Percentiles rank a stretch among this genome's conserved stretches.
phyloP scores from a whole-genome alignment of 2,888 invertebrate species.

The Lacanobia oleracea region DNA sequence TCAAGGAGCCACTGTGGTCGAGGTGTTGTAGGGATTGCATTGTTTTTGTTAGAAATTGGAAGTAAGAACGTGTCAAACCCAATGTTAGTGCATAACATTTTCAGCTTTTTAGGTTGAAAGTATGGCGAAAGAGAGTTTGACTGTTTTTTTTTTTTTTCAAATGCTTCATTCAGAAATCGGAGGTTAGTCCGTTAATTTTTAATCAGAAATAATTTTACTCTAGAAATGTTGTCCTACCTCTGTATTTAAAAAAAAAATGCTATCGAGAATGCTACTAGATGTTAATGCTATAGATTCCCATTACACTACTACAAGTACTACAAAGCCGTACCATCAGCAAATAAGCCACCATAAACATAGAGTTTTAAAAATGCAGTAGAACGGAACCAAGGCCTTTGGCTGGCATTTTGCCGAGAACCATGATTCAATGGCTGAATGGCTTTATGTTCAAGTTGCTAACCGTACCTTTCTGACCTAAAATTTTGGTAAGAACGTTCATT shows the following conservation, averaged over 20 bases:
- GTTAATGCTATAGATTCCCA: slow-evolving; percentile 5
- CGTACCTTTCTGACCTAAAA: not conserved
- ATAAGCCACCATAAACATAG: slow-evolving; percentile 34
- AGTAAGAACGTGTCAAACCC: too few relatives aligned
- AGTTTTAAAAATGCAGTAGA: slow-evolving; percentile 39
- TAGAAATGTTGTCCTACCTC: too few relatives aligned
- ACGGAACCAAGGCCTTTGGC: slow-evolving; percentile 18
- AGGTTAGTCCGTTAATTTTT: too few relatives aligned
- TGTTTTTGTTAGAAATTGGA: too few relatives aligned
- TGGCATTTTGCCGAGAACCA: slow-evolving; percentile 48
- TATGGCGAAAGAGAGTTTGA: too few relatives aligned
- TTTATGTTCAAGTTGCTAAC: slow-evolving; percentile 2
- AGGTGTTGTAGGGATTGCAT: too few relatives aligned
- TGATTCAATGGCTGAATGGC: slow-evolving; percentile 33
- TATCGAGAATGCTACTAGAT: not conserved
- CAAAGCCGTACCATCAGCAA: slow-evolving; percentile 16
- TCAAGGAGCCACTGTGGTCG: too few relatives aligned
- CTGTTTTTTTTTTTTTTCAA: too few relatives aligned
- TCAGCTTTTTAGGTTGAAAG: too few relatives aligned
- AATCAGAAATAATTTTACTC: not conserved
- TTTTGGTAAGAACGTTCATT: not conserved
- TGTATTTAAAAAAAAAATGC: too few relatives aligned
- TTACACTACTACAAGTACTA: not conserved
- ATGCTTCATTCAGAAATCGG: too few relatives aligned
- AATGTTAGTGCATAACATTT: too few relatives aligned